Conservation (phyloP, 1,140 invertebrate genomes). For the Onthophagus taurus region DNA sequence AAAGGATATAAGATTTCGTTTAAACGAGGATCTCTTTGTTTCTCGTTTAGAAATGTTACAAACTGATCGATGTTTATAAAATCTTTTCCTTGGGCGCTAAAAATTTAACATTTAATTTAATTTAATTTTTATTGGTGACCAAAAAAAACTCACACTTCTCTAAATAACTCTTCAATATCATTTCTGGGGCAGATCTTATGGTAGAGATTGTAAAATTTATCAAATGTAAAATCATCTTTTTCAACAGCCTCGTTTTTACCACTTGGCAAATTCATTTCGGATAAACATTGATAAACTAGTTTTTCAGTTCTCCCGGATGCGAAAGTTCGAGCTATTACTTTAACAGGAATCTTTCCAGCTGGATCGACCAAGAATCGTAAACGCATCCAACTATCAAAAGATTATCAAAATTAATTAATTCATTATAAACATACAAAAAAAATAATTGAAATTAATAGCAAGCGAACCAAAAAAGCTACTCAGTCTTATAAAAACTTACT, state of each 20-base stretch:
- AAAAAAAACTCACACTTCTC: conserved; percentile 76
- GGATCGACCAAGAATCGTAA: conserved; percentile 87
- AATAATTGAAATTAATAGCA: not conserved
- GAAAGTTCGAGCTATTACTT: conserved; percentile 94
- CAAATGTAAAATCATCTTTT: conserved; percentile 91
- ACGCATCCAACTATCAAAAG: conserved; percentile 86
- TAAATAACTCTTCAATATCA: conserved; percentile 97
- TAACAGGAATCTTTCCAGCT: conserved; percentile 92
- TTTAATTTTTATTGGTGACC: not conserved
- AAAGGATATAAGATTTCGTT: conserved; percentile 99
- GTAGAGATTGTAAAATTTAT: conserved; percentile 97
- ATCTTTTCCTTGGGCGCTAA: conserved; percentile 83
- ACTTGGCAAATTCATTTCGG: conserved; percentile 85
- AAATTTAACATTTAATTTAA: conserved; percentile 13
- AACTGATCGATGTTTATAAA: conserved; percentile 80
- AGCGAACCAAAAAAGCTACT: not conserved
- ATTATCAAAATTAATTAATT: not conserved
- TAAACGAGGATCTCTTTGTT: conserved; percentile 94
- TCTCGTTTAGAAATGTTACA: conserved; percentile 94
- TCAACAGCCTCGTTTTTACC: conserved; percentile 98
- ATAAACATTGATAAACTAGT: conserved; percentile 92
- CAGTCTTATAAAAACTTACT: conserved; percentile 64
- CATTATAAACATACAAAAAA: not conserved
- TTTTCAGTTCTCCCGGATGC: conserved; percentile 98
- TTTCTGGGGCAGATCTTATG: conserved; percentile 99